Percentiles rank a stretch among this genome's conserved stretches.
Conservation (phyloP, 1,140 invertebrate species). For the Luehdorfia chinensis region DNA sequence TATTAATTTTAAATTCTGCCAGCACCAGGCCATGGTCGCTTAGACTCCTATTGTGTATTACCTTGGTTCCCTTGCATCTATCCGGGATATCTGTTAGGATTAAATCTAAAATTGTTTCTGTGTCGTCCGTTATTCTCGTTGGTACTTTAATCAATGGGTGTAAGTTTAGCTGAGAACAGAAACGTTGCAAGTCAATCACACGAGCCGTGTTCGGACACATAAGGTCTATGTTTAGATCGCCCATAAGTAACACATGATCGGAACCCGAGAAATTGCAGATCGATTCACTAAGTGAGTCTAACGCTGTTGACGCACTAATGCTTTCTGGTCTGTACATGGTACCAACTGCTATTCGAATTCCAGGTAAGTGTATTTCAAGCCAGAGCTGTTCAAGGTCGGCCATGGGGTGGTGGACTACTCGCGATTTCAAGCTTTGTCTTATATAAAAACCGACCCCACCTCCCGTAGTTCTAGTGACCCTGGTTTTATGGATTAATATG, state of each 20-base stretch:
- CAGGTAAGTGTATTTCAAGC: conserved; percentile 17
- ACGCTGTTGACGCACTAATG: neutral
- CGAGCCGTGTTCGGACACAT: neutral
- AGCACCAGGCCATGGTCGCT: conserved; percentile 19
- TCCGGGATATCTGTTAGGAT: conserved; percentile 1
- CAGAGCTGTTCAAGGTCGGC: conserved; percentile 4
- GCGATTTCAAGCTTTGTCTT: neutral
- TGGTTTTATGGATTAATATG: conserved; percentile 16
- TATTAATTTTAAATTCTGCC: conserved; percentile 12
- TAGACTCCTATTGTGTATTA: conserved; percentile 7
- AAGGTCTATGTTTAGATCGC: conserved; percentile 25
- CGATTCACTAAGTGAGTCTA: conserved; percentile 19
- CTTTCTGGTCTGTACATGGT: conserved; percentile 25
- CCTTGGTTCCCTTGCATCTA: neutral
- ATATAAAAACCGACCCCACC: conserved; percentile 24
- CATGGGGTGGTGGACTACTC: neutral
- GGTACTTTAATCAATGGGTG: conserved; percentile 15
- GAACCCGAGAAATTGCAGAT: conserved; percentile 11
- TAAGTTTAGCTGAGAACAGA: conserved; percentile 15
- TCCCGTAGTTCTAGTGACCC: conserved; percentile 8
- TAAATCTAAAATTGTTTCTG: conserved; percentile 2
- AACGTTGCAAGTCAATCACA: neutral
- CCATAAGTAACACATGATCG: conserved; percentile 18
- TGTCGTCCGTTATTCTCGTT: conserved; percentile 9
- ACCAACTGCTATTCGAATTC: conserved; percentile 10